phyloP scores from a whole-genome alignment of 2,888 invertebrate species.

The Arctia plantaginis region DNA sequence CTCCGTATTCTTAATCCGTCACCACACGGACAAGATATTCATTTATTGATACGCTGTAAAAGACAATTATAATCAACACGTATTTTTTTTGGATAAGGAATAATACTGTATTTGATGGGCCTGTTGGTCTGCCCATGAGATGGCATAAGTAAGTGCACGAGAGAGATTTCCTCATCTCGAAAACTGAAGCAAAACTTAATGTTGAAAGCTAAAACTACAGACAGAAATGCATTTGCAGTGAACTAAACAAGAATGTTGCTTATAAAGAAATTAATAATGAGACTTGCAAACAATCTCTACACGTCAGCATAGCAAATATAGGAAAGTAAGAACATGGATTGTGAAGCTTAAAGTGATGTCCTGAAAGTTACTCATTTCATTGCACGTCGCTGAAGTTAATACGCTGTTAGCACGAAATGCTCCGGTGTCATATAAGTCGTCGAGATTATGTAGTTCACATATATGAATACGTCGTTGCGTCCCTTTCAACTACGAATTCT shows the following conservation, averaged over 20 bases:
- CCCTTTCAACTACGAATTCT: neutral
- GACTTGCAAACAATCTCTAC: slow-evolving; percentile 41
- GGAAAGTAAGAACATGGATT: slow-evolving; percentile 26
- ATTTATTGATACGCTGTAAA: too few species aligned
- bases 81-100: too few species aligned
- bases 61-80: too few species aligned
- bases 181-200: slow-evolving; percentile 60
- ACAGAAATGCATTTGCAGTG: slow-evolving; percentile 54
- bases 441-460: neutral
- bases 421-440: neutral
- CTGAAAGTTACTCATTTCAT: slow-evolving; percentile 45
- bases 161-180: slow-evolving; percentile 52
- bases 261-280: slow-evolving; percentile 53
- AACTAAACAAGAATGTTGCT: slow-evolving; percentile 53
- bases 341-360: slow-evolving; percentile 34
- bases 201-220: slow-evolving; percentile 59
- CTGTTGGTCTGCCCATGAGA: too few species aligned
- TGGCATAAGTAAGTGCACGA: slow-evolving; percentile 56
- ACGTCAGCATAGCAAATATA: slow-evolving; percentile 44
- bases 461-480: neutral
- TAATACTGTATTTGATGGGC: too few species aligned
- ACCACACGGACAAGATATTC: too few species aligned
- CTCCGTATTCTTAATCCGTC: too few species aligned
- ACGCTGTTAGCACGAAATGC: neutral
- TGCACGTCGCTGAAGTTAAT: slow-evolving; percentile 16